phyloP scores from a whole-genome alignment of 1,140 invertebrate genomes.

The Orussus abietinus region DNA sequence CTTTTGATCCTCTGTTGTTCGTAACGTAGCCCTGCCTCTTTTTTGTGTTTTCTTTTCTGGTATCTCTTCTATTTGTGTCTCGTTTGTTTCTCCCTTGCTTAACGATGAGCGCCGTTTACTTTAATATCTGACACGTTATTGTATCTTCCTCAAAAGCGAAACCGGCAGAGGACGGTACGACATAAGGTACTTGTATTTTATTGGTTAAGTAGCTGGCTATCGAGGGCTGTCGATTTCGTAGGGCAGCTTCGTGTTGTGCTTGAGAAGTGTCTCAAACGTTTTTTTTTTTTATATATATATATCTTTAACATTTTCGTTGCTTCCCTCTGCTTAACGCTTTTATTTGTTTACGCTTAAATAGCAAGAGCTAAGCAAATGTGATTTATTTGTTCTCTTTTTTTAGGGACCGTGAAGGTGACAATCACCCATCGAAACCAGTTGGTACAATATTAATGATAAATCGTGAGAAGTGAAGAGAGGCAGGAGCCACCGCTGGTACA shows the following conservation, averaged over 20 bases:
- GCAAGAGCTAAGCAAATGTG: neutral
- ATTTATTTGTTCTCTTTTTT: slow-evolving; percentile 22
- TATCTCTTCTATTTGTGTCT: neutral
- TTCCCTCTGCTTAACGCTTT: too few species aligned
- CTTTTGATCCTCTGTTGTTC: too few species aligned
- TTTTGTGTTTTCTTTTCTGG: neutral
- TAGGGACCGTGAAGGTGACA: slow-evolving; percentile 51
- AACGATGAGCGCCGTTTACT: slow-evolving; percentile 17
- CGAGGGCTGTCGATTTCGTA: too few species aligned
- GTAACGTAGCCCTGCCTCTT: too few species aligned
- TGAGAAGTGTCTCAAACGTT: too few species aligned
- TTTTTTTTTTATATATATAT: too few species aligned
- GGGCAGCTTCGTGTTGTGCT: too few species aligned
- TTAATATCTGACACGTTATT: slow-evolving; percentile 33
- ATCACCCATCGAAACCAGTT: slow-evolving; percentile 45
- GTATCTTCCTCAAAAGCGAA: slow-evolving; percentile 45
- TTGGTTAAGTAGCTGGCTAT: too few species aligned
- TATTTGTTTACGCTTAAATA: slow-evolving; percentile 22
- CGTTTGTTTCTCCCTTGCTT: slow-evolving; percentile 18
- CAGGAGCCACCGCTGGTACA: slow-evolving; percentile 16
- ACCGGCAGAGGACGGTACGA: slow-evolving; percentile 48
- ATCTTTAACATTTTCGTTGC: too few species aligned
- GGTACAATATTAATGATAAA: slow-evolving; percentile 36
- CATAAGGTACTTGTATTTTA: slow-evolving; percentile 52
- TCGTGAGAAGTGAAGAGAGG: slow-evolving; percentile 6